These are phyloP conservation scores for Choristoneura fumiferana DNA, from an alignment of 1,140 invertebrate genomes.

Conservation along the genomic window DNA sequence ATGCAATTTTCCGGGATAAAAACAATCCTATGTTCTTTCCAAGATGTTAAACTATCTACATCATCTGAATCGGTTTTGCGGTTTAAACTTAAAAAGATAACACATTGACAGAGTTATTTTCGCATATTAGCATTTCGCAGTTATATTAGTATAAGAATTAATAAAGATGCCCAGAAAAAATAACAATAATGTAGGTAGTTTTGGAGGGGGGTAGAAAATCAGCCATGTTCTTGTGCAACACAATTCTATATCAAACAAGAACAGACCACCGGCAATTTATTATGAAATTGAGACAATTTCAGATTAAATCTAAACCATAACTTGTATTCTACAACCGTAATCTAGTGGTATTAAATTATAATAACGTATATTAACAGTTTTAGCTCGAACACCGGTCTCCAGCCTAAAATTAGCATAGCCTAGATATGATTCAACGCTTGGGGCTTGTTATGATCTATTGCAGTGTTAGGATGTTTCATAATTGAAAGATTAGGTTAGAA, in stretches of 20 bases:
- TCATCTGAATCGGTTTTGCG: too few relatives aligned
- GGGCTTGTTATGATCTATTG: not conserved
- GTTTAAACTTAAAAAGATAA: too few relatives aligned
- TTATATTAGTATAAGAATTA: too few relatives aligned
- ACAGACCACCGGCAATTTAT: constrained; percentile 8
- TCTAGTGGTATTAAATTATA: constrained; percentile 15
- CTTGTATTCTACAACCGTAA: not conserved
- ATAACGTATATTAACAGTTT: constrained; percentile 11
- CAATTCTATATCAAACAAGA: not conserved
- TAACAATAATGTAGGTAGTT: too few relatives aligned
- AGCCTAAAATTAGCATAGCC: constrained; percentile 16
- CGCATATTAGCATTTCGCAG: too few relatives aligned
- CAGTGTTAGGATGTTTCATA: not conserved
- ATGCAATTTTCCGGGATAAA: too few relatives aligned
- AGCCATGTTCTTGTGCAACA: constrained; percentile 1
- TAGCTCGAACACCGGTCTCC: not conserved
- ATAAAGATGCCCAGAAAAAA: too few relatives aligned
- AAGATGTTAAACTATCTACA: too few relatives aligned
- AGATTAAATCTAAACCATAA: constrained; percentile 15
- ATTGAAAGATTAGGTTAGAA: not conserved
- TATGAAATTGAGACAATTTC: constrained; percentile 14
- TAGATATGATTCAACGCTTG: constrained; percentile 7
- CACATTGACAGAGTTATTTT: too few relatives aligned
- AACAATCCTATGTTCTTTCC: too few relatives aligned
- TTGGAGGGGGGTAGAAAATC: not conserved